Evolutionary conservation across 2,888 invertebrate genomes (phyloP).

Genomic region (Drosophila ustulata): DNA sequence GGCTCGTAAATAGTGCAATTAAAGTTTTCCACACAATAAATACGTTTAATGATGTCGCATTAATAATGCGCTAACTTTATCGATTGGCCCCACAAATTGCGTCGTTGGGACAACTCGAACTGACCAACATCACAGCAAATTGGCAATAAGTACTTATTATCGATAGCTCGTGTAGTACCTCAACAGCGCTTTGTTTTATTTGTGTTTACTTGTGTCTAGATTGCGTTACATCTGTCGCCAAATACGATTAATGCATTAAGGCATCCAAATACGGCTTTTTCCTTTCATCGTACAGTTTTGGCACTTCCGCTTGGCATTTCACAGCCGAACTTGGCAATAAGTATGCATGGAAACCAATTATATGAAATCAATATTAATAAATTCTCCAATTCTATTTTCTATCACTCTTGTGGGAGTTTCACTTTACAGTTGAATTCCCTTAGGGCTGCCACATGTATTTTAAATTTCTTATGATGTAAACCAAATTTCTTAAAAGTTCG

Average conservation of each 20-base stretch:
- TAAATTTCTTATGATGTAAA: background rate
- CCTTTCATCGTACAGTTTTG: background rate
- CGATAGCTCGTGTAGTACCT: background rate
- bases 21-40: slow-evolving; percentile 54
- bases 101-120: slow-evolving; percentile 11
- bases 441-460: background rate
- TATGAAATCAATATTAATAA: background rate
- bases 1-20: slow-evolving; percentile 60
- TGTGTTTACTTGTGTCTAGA: background rate
- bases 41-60: slow-evolving; percentile 45
- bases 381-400: background rate
- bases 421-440: background rate
- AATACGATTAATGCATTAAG: background rate
- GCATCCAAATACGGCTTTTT: background rate
- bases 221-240: slow-evolving; percentile 13
- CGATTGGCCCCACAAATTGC: slow-evolving; percentile 26
- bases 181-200: background rate
- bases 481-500: background rate
- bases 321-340: background rate
- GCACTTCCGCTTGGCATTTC: background rate
- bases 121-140: slow-evolving; percentile 17
- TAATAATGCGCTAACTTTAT: slow-evolving; percentile 26
- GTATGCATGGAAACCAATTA: background rate
- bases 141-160: slow-evolving; percentile 1
- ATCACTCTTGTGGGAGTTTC: background rate